Evolutionary conservation across 1,140 invertebrate genomes (phyloP).

Genomic region (Drosophila tani): DNA sequence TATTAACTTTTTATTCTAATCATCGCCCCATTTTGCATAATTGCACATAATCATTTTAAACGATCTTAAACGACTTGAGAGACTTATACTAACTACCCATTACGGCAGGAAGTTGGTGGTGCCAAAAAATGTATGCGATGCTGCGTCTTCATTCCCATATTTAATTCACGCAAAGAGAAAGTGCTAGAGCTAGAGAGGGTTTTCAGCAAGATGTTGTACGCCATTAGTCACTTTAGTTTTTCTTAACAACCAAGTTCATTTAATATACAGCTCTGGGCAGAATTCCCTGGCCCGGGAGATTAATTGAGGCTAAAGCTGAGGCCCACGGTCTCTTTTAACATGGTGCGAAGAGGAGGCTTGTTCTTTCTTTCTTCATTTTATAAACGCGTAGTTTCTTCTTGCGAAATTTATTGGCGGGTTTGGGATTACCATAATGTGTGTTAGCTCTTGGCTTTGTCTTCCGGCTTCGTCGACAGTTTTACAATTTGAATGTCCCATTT

Average conservation of each 20-base stretch:
- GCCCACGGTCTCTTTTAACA: constrained; percentile 32
- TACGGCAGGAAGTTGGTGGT: constrained; percentile 8
- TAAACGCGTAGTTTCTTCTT: constrained; percentile 28
- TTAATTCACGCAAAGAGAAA: constrained; percentile 35
- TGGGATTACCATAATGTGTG: constrained; percentile 37
- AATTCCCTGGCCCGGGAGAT: constrained; percentile 15
- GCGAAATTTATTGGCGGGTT: constrained; percentile 39
- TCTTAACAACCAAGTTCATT: constrained; percentile 20
- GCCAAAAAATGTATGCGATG: constrained; percentile 22
- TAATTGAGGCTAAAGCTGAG: constrained; percentile 32
- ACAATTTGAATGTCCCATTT: constrained; percentile 39
- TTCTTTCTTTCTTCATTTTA: constrained; percentile 24
- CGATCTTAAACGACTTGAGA: neutral
- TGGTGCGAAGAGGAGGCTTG: constrained; percentile 8
- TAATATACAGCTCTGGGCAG: constrained; percentile 20
- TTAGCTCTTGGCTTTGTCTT: constrained; percentile 21
- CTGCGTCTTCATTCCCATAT: constrained; percentile 24
- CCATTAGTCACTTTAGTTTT: constrained; percentile 34
- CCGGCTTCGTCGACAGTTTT: constrained; percentile 37
- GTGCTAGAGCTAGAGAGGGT: constrained; percentile 19
- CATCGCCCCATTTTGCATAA: neutral
- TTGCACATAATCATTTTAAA: neutral
- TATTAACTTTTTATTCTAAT: constrained; percentile 1
- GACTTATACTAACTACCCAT: constrained; percentile 3
- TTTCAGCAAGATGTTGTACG: constrained; percentile 32